phyloP scores from a whole-genome alignment of 2,888 invertebrate species.

The Imbricaverruca yamaguchii region DNA sequence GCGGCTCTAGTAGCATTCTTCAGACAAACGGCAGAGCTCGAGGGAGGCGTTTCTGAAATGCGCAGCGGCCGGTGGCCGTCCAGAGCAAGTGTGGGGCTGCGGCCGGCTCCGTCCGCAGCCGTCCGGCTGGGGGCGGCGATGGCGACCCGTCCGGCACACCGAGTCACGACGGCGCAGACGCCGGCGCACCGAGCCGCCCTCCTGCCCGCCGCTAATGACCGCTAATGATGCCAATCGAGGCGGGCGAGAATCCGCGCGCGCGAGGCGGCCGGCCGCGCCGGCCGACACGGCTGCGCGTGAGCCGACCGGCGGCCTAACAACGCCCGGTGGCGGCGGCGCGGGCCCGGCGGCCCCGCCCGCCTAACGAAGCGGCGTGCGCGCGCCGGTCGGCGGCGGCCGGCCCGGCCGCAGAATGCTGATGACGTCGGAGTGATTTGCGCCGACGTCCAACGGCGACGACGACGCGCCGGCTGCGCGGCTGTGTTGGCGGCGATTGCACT shows the following conservation, averaged over 20 bases:
- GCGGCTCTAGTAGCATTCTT: too few species aligned
- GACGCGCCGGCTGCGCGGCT: not conserved
- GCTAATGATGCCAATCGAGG: not conserved
- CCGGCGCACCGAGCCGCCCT: not conserved
- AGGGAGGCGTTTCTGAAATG: too few species aligned
- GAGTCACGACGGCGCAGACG: not conserved
- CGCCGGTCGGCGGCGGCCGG: not conserved
- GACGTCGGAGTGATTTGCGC: not conserved
- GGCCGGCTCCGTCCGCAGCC: too few species aligned
- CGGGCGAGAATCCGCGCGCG: not conserved
- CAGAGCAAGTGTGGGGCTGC: too few species aligned
- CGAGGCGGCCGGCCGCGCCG: not conserved
- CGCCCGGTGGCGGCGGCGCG: not conserved
- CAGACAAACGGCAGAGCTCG: too few species aligned
- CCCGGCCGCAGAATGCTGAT: not conserved
- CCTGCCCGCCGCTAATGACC: not conserved
- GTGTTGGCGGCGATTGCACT: not conserved
- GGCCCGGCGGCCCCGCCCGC: not conserved
- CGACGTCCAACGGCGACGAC: not conserved
- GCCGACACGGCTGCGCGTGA: not conserved
- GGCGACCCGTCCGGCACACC: not conserved
- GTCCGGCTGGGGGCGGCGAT: not conserved
- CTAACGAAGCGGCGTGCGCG: not conserved
- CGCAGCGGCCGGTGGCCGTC: too few species aligned
- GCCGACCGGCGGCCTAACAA: not conserved